Percentiles rank a stretch among this genome's conserved stretches.
Evolutionary conservation across 2,888 invertebrate species (phyloP).

Genomic region (Xanthia icteritia): DNA sequence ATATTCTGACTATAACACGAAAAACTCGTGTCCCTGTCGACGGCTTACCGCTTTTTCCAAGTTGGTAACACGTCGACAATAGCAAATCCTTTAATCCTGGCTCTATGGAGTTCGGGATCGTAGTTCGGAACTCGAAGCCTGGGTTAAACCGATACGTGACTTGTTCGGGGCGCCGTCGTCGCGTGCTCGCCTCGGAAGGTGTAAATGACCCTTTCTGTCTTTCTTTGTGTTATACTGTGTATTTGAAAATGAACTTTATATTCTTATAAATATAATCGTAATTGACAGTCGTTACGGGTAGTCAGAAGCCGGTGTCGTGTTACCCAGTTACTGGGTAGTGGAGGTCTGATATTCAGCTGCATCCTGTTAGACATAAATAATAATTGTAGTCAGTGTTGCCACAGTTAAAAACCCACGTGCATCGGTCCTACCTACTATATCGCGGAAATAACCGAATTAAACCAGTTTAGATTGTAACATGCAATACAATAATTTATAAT

Average conservation of each 20-base stretch:
- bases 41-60: constrained; percentile 57
- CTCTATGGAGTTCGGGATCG: constrained; percentile 71
- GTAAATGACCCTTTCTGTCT: constrained; percentile 36
- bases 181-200: constrained; percentile 41
- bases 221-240: neutral
- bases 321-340: too few relatives aligned
- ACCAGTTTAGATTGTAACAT: constrained; percentile 29
- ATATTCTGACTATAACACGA: constrained; percentile 46
- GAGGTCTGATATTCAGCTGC: too few relatives aligned
- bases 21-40: constrained; percentile 47
- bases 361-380: too few relatives aligned
- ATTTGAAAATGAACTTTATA: neutral
- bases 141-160: constrained; percentile 66
- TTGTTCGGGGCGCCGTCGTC: constrained; percentile 37
- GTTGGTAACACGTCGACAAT: constrained; percentile 63
- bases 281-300: neutral
- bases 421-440: neutral
- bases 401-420: neutral
- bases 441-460: constrained; percentile 17
- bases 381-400: neutral
- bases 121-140: constrained; percentile 65
- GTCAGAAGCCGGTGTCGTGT: neutral
- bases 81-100: constrained; percentile 71
- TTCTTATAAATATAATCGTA: neutral
- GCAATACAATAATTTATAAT: constrained; percentile 41